Conservation (phyloP, 2,888 invertebrate genomes). For the Cephus nigrinus region DNA sequence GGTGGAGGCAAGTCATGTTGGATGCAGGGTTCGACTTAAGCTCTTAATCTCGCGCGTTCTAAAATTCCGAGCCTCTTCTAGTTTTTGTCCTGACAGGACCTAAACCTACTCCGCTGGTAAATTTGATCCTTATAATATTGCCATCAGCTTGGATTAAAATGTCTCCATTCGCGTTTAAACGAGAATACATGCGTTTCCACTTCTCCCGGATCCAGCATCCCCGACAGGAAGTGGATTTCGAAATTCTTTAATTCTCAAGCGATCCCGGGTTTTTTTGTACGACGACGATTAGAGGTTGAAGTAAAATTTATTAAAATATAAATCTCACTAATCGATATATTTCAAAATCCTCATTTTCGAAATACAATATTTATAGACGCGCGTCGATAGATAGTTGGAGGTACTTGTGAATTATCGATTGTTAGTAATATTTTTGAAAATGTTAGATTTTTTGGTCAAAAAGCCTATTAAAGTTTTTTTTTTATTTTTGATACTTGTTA, state of each 20-base stretch:
- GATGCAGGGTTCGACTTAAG: not conserved
- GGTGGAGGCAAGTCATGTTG: not conserved
- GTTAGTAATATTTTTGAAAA: not conserved
- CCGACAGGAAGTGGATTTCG: too few species aligned
- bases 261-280: too few species aligned
- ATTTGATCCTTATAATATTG: slow-evolving; percentile 48
- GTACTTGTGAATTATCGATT: not conserved
- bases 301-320: not conserved
- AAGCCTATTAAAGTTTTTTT: not conserved
- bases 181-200: not conserved
- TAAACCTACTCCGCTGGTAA: slow-evolving; percentile 38
- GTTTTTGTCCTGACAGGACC: slow-evolving; percentile 53
- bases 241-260: too few species aligned
- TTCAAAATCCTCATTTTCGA: too few species aligned
- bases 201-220: not conserved
- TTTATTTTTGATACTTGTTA: too few species aligned
- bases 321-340: not conserved
- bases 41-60: slow-evolving; percentile 45
- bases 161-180: slow-evolving; percentile 25
- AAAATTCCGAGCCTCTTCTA: slow-evolving; percentile 52
- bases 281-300: not conserved
- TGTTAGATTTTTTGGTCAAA: not conserved
- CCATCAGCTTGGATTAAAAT: slow-evolving; percentile 46
- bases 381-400: too few species aligned
- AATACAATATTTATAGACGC: too few species aligned